phyloP scores from a whole-genome alignment of 2,888 invertebrate species.

The Spilarctia lutea region DNA sequence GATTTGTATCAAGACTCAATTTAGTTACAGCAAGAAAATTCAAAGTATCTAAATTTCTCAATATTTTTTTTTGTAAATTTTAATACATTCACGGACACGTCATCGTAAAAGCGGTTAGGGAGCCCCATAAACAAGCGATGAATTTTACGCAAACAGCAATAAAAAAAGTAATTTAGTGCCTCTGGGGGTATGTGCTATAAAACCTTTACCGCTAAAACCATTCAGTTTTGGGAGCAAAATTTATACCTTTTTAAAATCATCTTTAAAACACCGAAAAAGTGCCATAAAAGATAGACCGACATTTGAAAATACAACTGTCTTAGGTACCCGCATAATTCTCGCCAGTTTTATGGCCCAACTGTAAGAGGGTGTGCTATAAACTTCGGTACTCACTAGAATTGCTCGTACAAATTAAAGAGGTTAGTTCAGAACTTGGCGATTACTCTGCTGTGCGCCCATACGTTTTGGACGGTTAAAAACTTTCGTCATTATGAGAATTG shows the following conservation, averaged over 20 bases:
- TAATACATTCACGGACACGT: neutral
- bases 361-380: conserved; percentile 50
- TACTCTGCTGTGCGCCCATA: conserved; percentile 43
- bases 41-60: neutral
- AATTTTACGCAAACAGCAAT: conserved; percentile 5
- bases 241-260: conserved; percentile 17
- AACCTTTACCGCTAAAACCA: conserved; percentile 8
- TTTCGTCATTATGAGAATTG: conserved; percentile 48
- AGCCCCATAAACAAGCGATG: neutral
- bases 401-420: conserved; percentile 56
- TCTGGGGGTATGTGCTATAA: conserved; percentile 7
- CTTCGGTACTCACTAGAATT: conserved; percentile 49
- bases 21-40: neutral
- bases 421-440: conserved; percentile 46
- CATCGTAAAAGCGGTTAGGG: neutral
- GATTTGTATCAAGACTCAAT: neutral
- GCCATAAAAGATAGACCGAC: conserved; percentile 10
- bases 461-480: conserved; percentile 49
- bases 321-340: conserved; percentile 18
- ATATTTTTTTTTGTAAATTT: neutral
- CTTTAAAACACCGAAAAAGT: conserved; percentile 11
- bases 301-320: conserved; percentile 15
- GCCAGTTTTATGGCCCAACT: conserved; percentile 32
- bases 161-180: conserved; percentile 3
- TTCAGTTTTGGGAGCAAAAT: conserved; percentile 15